Evolutionary conservation across 1,140 invertebrate genomes (phyloP).

Genomic region (Aphaenogaster floridana): DNA sequence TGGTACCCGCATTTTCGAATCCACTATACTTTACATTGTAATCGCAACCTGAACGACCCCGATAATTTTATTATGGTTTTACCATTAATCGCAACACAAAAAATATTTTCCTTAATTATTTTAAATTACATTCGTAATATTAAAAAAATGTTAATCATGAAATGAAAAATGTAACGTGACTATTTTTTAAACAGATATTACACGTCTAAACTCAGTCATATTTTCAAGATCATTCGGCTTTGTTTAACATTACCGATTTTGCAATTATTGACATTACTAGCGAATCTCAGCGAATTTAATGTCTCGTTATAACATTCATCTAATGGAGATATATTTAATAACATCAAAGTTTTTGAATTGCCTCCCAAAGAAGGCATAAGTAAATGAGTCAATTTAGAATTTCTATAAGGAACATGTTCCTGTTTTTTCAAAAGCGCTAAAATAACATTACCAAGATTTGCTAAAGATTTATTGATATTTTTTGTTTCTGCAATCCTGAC

Average conservation of each 20-base stretch:
- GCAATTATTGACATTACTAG: slow-evolving; percentile 91
- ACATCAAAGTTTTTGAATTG: slow-evolving; percentile 97
- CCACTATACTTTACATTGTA: slow-evolving; percentile 25
- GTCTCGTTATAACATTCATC: slow-evolving; percentile 95
- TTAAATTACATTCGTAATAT: not conserved
- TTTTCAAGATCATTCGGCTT: slow-evolving; percentile 78
- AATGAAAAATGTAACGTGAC: slow-evolving; percentile 97
- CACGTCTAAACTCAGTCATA: slow-evolving; percentile 80
- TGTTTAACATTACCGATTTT: slow-evolving; percentile 89
- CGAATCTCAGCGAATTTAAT: slow-evolving; percentile 94
- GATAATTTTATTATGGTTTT: not conserved
- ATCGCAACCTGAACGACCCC: not conserved
- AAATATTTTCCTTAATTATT: slow-evolving; percentile 23
- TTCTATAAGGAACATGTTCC: slow-evolving; percentile 95
- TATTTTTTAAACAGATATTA: slow-evolving; percentile 96
- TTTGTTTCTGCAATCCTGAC: slow-evolving; percentile 94
- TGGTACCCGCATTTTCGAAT: slow-evolving; percentile 30
- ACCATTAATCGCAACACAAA: not conserved
- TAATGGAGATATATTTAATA: slow-evolving; percentile 94
- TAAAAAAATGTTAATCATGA: not conserved
- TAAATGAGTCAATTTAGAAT: slow-evolving; percentile 96
- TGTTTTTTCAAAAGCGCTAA: slow-evolving; percentile 93
- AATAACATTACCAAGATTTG: slow-evolving; percentile 95
- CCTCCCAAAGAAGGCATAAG: slow-evolving; percentile 96
- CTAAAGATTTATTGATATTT: slow-evolving; percentile 95